Percentiles rank a stretch among this genome's conserved stretches.
Evolutionary conservation across 2,797 vertebrate species (phyloP).

Genomic region (Capromys pilorides): DNA sequence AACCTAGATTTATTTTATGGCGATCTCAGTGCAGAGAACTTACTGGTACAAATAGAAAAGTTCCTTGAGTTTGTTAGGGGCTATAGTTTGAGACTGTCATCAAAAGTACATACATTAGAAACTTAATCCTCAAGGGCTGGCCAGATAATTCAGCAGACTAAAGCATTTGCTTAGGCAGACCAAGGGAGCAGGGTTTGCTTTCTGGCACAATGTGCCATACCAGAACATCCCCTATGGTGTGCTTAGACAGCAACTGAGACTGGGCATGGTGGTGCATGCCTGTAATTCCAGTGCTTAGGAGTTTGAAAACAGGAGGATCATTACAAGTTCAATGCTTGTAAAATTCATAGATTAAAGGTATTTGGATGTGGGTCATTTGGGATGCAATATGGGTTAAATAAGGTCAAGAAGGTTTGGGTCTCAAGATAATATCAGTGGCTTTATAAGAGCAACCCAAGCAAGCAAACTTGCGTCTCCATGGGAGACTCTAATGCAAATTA

Average conservation of each 20-base stretch:
- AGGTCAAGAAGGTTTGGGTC: not conserved
- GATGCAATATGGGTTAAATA: not conserved
- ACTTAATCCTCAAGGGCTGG: not conserved
- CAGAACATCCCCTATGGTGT: no score
- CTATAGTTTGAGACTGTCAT: no score
- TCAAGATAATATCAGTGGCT: not conserved
- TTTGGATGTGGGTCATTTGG: not conserved
- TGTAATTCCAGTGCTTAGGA: no score
- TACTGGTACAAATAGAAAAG: not conserved
- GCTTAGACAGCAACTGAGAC: no score
- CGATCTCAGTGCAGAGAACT: not conserved
- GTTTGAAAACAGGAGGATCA: no score
- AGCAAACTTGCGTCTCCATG: no score
- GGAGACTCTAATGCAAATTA: not conserved
- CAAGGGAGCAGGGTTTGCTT: no score
- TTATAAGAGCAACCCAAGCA: not conserved
- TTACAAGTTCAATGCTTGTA: no score
- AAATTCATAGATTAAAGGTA: not conserved
- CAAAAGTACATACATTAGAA: not conserved
- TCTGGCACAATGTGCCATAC: no score
- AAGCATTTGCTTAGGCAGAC: no score
- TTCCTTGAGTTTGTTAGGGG: not conserved
- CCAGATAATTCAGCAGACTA: no score
- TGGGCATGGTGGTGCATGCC: no score
- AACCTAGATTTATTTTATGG: not conserved